These are phyloP conservation scores for Tromatobia lineatoria DNA, from an alignment of 2,888 invertebrate species.

Conservation along the genomic window DNA sequence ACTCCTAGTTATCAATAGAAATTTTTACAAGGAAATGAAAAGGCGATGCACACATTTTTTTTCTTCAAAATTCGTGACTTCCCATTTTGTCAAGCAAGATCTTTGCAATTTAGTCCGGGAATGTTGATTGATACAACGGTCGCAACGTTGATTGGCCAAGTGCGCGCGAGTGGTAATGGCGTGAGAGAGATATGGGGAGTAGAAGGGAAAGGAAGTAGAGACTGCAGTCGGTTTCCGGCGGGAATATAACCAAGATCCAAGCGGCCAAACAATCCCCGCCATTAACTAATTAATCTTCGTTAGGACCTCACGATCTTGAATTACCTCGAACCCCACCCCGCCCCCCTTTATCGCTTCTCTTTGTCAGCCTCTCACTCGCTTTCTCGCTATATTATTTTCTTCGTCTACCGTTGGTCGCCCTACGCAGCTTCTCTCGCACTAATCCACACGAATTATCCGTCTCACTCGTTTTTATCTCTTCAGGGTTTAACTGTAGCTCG, in stretches of 20 bases:
- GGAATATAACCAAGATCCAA: constrained; percentile 54
- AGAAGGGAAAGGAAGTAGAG: constrained; percentile 29
- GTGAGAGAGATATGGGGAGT: constrained; percentile 4
- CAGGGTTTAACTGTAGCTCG: constrained; percentile 14
- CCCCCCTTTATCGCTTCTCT: constrained; percentile 23
- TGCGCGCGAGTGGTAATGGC: constrained; percentile 10
- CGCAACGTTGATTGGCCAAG: constrained; percentile 19
- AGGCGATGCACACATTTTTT: background rate
- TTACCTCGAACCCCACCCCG: constrained; percentile 39
- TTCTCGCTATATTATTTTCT: constrained; percentile 28
- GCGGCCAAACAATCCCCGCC: constrained; percentile 69
- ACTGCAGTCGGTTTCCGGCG: constrained; percentile 45
- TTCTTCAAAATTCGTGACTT: background rate
- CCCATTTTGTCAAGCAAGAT: background rate
- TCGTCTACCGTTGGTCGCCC: constrained; percentile 12
- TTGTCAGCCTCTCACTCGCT: constrained; percentile 9
- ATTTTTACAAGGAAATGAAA: background rate
- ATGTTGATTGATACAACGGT: constrained; percentile 19
- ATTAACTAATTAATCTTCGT: constrained; percentile 75
- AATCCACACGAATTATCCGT: constrained; percentile 17
- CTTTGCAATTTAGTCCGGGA: background rate
- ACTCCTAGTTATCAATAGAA: background rate
- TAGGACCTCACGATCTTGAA: constrained; percentile 59
- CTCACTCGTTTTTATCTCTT: constrained; percentile 3
- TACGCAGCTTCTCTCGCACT: constrained; percentile 11